phyloP scores from a whole-genome alignment of 1,140 invertebrate species.

The Tetragonula clypearis region DNA sequence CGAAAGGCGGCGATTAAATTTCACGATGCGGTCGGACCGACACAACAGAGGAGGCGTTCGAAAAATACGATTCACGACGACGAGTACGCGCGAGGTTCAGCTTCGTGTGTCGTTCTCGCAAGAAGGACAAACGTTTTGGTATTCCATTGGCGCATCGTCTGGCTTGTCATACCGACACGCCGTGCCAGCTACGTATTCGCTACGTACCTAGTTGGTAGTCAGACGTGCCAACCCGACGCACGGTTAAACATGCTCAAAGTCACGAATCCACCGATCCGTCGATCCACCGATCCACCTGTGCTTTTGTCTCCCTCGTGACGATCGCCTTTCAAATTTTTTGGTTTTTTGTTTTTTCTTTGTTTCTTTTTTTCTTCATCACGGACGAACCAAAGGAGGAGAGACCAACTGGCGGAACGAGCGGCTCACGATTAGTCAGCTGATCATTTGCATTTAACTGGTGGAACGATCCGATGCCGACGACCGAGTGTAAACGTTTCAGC shows the following conservation, averaged over 20 bases:
- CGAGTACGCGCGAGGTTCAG: conserved; percentile 1
- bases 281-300: conserved; percentile 6
- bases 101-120: conserved; percentile 18
- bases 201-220: conserved; percentile 66
- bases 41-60: conserved; percentile 5
- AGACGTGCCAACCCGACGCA: conserved; percentile 65
- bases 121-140: conserved; percentile 68
- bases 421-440: conserved; percentile 1
- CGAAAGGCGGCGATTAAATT: conserved; percentile 14
- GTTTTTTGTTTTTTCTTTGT: neutral
- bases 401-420: neutral
- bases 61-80: conserved; percentile 49
- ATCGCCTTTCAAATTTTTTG: conserved; percentile 34
- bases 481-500: neutral
- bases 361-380: no score
- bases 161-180: conserved; percentile 73
- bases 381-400: neutral
- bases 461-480: neutral
- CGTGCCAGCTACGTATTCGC: conserved; percentile 29
- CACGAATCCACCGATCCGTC: conserved; percentile 44
- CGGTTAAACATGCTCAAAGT: conserved; percentile 68
- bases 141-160: conserved; percentile 68
- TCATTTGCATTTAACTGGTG: neutral
- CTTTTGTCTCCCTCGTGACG: conserved; percentile 30
- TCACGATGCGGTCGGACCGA: conserved; percentile 2